Base-by-base conservation (phyloP, 2,888 invertebrate genomes). In the Leptothorax acervorum region DNA sequence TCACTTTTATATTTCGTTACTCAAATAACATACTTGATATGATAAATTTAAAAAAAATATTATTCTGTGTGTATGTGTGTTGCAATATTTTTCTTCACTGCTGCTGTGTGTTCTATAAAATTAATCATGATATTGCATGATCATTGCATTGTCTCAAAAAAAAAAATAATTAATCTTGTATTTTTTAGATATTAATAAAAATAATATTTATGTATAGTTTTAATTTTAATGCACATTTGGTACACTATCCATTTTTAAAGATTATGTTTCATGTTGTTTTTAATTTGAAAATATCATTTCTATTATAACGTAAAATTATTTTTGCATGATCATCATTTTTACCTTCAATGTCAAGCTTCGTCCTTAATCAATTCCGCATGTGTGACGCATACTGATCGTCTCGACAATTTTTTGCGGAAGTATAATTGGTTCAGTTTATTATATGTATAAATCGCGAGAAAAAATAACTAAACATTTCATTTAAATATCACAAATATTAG, bases 311-410 rank as follows among this genome's bases (percentile, higher is more conserved):
- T 51, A 35, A 51, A 65, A 6, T 65, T 28, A 35, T 57, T 73
- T 65, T 70, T 84, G 48, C 66, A 53, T 31, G 3, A 31, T 86
- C 75, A 81, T 84, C 42, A 31, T 68, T 45, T 83, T 3, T 15
- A 23, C 15, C 31, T 75, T 48, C 39, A 39, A 75, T 9, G 8
- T 5, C 28, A 31, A 45, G 6, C 31, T 60, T 42, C 4, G 6
- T 15, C 9, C 0, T 75, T 23, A 63, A 15, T 51, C 6, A 60
- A 48, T 63, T 75, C 35, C 5, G 23, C 5, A 15, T 2, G 1
- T 9, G 1, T 55, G 31, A n/a, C 12, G 4, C 31, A 42, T 63
- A 35, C 15, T 62, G n/a, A 51, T 9, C 0, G 12, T 63, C 4
- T 63, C 8, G 28, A 62, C 3, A n/a, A 45, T 31, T 45, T 42